Percentiles rank a stretch among this genome's conserved stretches.
These are phyloP conservation scores for Drosophila ezoana DNA, from an alignment of 2,888 invertebrate genomes.

Conservation along the genomic window DNA sequence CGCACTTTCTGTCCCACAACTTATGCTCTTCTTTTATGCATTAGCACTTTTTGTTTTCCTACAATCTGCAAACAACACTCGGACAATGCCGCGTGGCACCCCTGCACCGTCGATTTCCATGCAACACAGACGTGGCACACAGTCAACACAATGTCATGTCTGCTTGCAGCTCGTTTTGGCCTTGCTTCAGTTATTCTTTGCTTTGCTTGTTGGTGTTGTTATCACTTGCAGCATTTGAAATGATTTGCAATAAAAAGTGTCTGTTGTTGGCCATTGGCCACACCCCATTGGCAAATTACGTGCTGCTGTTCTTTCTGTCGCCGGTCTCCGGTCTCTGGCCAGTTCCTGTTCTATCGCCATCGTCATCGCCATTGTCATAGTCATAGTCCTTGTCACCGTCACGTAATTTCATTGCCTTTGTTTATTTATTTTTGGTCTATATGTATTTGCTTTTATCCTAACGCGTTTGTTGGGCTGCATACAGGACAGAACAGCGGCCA, in stretches of 20 bases:
- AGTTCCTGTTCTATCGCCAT: constrained; percentile 22
- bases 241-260: constrained; percentile 82
- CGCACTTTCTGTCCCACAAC: constrained; percentile 1
- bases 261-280: constrained; percentile 72
- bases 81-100: constrained; percentile 18
- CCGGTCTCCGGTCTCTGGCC: constrained; percentile 7
- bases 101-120: constrained; percentile 25
- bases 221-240: constrained; percentile 82
- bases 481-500: constrained; percentile 12
- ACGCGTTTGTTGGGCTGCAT: constrained; percentile 20
- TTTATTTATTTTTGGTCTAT: constrained; percentile 49
- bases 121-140: constrained; percentile 26
- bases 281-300: constrained; percentile 79
- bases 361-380: constrained; percentile 46
- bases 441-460: constrained; percentile 42
- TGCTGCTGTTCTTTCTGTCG: constrained; percentile 45
- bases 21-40: constrained; percentile 8
- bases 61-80: constrained; percentile 19
- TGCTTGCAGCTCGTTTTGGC: constrained; percentile 50
- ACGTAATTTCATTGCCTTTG: constrained; percentile 76
- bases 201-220: constrained; percentile 50
- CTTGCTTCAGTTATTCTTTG: constrained; percentile 28
- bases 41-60: constrained; percentile 19
- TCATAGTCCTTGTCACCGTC: constrained; percentile 64
- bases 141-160: constrained; percentile 61